Base-by-base conservation (phyloP, 92 coral and sea anemone genomes). In the Umimayanthus chanpuru region DNA sequence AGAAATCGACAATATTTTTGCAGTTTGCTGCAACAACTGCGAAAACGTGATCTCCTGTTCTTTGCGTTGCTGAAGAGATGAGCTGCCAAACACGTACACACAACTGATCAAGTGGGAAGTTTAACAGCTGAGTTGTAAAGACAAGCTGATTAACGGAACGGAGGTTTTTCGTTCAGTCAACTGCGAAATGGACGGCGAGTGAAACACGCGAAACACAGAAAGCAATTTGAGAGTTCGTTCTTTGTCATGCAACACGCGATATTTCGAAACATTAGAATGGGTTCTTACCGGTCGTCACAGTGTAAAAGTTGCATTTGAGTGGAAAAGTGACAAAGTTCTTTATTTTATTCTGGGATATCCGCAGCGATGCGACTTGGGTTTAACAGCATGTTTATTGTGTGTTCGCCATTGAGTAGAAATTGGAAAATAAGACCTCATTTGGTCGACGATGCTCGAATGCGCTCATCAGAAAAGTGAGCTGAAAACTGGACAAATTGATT, bases 351-450 rank as follows among this genome's bases (percentile, higher is more conserved):
- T 26, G 77, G 86, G 21, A 40, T 38, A 16, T 81, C 76, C 43
- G 86, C 64, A 82, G 86, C 14, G 11, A 70, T 70, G 78, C 78
- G 65, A 83, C 4, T 68, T 47, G 16, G 47, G 15, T 40, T 11
- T 25, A 70, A 56, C 26, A 30, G 67, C 38, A 36, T 70, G 78
- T 16, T 29, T 70, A 39, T 83, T 83, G 44, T 28, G 87, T 70
- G n/a, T 82, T 26, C 43, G 56, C 26, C 28, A 65, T 15, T 65
- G 58, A 28, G 43, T 23, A 83, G 74, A 83, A 65, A 68, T 83
- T 71, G 78, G 65, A 70, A 83, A 83, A 65, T 83, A 47, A 83
- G 77, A 40, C 75, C 76, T 39, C 76, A 32, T 70, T 83, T 70
- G 87, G 65, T 68, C 78, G 66, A 70, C 58, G 87, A 83, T 44